phyloP scores from a whole-genome alignment of 2,888 invertebrate genomes.

The Leptura quadrifasciata region DNA sequence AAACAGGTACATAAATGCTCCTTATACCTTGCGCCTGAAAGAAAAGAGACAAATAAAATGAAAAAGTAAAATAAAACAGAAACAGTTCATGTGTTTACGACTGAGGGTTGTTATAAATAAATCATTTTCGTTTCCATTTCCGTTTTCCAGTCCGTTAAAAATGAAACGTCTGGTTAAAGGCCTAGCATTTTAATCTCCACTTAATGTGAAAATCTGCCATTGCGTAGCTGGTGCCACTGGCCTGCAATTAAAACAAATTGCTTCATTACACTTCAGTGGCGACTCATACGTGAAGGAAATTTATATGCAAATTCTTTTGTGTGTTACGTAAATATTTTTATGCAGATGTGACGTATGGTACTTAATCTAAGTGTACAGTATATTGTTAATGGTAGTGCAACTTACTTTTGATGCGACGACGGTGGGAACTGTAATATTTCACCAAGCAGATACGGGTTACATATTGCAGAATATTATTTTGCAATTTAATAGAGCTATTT shows the following conservation, averaged over 20 bases:
- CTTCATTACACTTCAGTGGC: conserved; percentile 40
- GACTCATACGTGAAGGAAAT: conserved; percentile 23
- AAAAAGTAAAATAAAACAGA: not conserved
- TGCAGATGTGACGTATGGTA: conserved; percentile 10
- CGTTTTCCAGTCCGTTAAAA: conserved; percentile 31
- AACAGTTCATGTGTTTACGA: conserved; percentile 12
- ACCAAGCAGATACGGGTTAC: no score
- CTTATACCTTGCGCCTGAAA: no score
- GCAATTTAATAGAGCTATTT: no score
- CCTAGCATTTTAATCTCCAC: conserved; percentile 39
- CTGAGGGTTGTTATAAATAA: conserved; percentile 27
- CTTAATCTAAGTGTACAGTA: not conserved
- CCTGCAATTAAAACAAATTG: conserved; percentile 44
- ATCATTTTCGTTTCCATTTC: conserved; percentile 39
- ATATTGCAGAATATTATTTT: no score
- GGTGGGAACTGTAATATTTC: no score
- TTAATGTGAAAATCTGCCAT: conserved; percentile 39
- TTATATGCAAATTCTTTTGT: conserved; percentile 36
- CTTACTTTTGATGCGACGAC: no score
- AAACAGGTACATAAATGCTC: no score
- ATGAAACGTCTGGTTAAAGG: conserved; percentile 36
- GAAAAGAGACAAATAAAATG: not conserved
- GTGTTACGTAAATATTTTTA: conserved; percentile 33
- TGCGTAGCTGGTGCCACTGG: conserved; percentile 3
- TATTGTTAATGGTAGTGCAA: no score